Conservation (phyloP, 2,113 vertebrate genomes). For the Martes martes region DNA sequence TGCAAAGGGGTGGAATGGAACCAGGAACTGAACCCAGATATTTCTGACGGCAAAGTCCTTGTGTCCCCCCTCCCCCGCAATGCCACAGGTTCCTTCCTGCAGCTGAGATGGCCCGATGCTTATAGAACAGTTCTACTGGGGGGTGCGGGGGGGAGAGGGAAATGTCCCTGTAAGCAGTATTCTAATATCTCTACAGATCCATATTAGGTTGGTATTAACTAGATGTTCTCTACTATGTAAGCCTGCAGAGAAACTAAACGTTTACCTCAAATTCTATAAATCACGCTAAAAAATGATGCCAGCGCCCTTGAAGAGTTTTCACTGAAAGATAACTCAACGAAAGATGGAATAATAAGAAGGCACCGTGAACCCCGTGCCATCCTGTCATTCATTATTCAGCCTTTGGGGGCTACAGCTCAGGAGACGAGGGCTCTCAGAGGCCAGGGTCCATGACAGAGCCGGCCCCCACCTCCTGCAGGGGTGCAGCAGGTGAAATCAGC, state of each 20-base stretch:
- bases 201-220: background rate
- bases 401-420: background rate
- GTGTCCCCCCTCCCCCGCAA: background rate
- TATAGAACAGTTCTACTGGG: background rate
- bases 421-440: background rate
- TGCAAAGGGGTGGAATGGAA: background rate
- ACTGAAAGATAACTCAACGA: background rate
- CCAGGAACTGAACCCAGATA: background rate
- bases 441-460: fast-evolving
- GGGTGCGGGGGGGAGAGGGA: fast-evolving
- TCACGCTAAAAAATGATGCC: background rate
- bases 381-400: background rate
- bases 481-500: background rate
- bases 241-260: background rate
- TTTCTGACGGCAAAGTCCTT: background rate
- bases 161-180: background rate
- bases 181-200: background rate
- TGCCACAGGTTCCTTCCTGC: background rate
- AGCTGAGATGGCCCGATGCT: background rate
- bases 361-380: fast-evolving
- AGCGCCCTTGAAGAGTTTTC: background rate
- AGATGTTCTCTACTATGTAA: background rate
- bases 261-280: background rate
- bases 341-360: background rate
- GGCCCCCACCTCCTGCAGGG: background rate